A percentile compares a stretch with the other conserved stretches of the same genome.
Conservation (phyloP, 2,113 vertebrate genomes). For the Cololabis saira region DNA sequence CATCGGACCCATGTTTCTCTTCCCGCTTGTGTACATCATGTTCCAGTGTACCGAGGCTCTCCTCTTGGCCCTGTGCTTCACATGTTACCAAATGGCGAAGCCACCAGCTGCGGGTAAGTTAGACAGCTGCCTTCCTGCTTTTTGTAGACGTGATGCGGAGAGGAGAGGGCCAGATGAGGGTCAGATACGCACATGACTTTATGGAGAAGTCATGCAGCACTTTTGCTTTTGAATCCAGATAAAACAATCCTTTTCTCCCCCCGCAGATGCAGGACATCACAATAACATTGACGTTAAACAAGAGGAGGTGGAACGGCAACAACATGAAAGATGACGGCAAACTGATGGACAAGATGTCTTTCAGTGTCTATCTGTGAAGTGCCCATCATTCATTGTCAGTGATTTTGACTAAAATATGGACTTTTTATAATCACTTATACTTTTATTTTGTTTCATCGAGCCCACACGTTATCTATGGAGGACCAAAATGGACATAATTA, state of each 20-base stretch:
- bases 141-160: neutral
- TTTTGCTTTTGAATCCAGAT: neutral
- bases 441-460: no score
- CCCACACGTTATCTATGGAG: no score
- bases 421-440: no score
- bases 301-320: conserved; percentile 26
- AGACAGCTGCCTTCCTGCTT: conserved; percentile 51
- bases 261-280: conserved; percentile 32
- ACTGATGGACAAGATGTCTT: neutral
- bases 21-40: conserved; percentile 84
- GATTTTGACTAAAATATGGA: neutral
- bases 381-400: neutral
- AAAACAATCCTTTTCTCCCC: conserved; percentile 1
- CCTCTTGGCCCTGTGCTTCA: conserved; percentile 78
- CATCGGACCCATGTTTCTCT: conserved; percentile 85
- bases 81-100: conserved; percentile 75
- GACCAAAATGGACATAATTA: no score
- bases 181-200: neutral
- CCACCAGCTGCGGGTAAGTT: conserved; percentile 59
- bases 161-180: neutral
- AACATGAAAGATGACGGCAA: neutral
- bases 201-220: neutral
- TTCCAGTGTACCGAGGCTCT: conserved; percentile 85
- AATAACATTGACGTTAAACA: neutral
- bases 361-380: no score